These are phyloP conservation scores for Discoglossus pictus DNA, from an alignment of 2,797 vertebrate genomes.

Conservation along the genomic window DNA sequence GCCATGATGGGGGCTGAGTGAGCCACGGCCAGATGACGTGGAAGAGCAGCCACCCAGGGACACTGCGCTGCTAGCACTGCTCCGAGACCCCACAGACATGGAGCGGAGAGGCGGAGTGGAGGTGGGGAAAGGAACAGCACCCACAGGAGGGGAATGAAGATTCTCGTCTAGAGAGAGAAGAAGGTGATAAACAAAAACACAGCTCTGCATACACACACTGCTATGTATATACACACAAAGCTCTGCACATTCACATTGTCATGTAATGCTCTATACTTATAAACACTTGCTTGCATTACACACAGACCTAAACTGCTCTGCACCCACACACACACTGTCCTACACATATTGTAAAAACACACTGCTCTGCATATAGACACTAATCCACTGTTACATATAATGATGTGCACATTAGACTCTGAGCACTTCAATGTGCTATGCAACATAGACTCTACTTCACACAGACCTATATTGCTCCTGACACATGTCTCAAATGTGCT, in stretches of 20 bases:
- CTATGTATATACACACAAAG: background rate
- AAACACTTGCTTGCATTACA: background rate
- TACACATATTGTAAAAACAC: background rate
- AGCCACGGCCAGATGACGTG: constrained; percentile 74
- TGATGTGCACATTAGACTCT: no score
- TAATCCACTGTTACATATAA: no score
- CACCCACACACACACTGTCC: background rate
- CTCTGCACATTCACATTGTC: background rate
- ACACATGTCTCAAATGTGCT: no score
- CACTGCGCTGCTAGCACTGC: constrained; percentile 61
- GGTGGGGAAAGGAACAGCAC: constrained; percentile 21
- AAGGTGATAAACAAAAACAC: background rate
- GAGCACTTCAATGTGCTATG: no score
- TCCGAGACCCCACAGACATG: constrained; percentile 71
- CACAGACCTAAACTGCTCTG: background rate
- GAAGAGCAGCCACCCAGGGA: constrained; percentile 73
- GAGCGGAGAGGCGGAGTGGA: constrained; percentile 56
- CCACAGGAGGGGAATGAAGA: constrained; percentile 6
- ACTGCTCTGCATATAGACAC: no score
- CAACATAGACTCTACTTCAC: no score
- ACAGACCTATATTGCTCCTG: no score
- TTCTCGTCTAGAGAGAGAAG: constrained; percentile 28
- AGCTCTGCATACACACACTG: background rate
- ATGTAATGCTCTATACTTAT: background rate
- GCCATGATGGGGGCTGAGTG: constrained; percentile 63